Base-by-base conservation (phyloP, 1,140 invertebrate species). In the Diuraphis noxia region DNA sequence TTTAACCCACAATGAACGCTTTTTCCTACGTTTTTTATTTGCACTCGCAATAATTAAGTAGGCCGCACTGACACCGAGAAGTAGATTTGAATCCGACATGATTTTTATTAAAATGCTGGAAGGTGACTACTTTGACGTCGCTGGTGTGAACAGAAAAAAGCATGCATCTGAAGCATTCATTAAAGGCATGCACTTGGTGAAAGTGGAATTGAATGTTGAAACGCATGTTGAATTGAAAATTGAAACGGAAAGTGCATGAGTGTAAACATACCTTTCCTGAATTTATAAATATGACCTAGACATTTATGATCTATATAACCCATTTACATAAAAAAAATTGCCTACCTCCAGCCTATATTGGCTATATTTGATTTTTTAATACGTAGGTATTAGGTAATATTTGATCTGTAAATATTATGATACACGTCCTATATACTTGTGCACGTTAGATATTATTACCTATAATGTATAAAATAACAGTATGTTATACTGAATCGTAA, bases 271-370 rank as follows among this genome's bases (percentile, higher is more conserved):
- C 34, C 72, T 77, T 34, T n/a, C 36, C 40, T 63, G 13, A 40
- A 56, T 38, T 25, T 2, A 63, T 63, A 7, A 88, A 40, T 63
- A n/a, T 63, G 49, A 88, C 86, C 52, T 88, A 88, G 86, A 56
- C 86, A 63, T 88, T 2, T 30, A 52, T 82, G n/a, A 85, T 85
- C 17, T n/a, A 46, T 46, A 23, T 49, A 46, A 40, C 46, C 21
- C 46, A 52, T 87, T 87, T 38, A 36, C 36, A 86, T 38, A 41
- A 41, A 38, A 82, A 38, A 82, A 38, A 40, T 40, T 38, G n/a
- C 46, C 46, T 21, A 49, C 46, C 46, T 49, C 21, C 21, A 25
- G n/a, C 5, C 40, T 82, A 82, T 9, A 41, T 41, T 82, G 41
- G 6, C n/a, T n/a, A n/a, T n/a, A 79, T 49, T 49, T 49, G 21